Base-by-base conservation (phyloP, 2,113 vertebrate species). In the Axis porcinus region DNA sequence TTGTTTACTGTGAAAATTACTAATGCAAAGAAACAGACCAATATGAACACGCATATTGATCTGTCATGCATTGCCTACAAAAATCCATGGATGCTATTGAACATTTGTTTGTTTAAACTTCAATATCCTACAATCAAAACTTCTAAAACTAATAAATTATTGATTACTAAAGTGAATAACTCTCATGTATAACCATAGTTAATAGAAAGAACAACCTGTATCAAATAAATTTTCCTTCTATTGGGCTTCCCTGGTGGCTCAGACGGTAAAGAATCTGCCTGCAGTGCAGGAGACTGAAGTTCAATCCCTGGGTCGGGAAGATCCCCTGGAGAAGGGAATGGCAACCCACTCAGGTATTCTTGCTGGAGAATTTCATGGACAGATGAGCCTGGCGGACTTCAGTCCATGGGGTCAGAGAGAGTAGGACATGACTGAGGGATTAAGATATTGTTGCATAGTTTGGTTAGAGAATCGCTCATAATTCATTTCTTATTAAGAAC, bases 401-500 rank as follows among this genome's bases (percentile, higher is more conserved):
- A 74, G 36, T 40, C n/a, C 67, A 40, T 70, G n/a, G n/a, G 19
- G n/a, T 74, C n/a, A 74, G 67, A 40, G 23, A 74, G 67, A 74
- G 67, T 25, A 40, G 67, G n/a, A 74, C 67, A 74, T n/a, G 40
- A 23, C 67, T 6, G 36, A 74, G 67, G 67, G n/a, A 74, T 74
- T 82, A 87, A 96, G 62, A 94, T 64, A 97, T 36, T 87, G 1
- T 40, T 33, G n/a, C 82, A 86, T 33, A 33, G n/a, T 86, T 62
- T 90, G 81, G 12, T 52, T 95, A 86, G 60, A 92, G 12, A 55
- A 19, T n/a, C 52, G 28, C 43, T 93, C 76, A 10, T 21, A 92
- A 87, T 52, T 92, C 19, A 93, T 79, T 83, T 91, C 45, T 60
- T 91, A 91, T 12, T 84, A 91, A 93, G 82, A 95, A 62, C 83